Percentiles rank a stretch among this genome's conserved stretches.
phyloP scores from a whole-genome alignment of 2,888 invertebrate species.

The Xylota sylvarum region DNA sequence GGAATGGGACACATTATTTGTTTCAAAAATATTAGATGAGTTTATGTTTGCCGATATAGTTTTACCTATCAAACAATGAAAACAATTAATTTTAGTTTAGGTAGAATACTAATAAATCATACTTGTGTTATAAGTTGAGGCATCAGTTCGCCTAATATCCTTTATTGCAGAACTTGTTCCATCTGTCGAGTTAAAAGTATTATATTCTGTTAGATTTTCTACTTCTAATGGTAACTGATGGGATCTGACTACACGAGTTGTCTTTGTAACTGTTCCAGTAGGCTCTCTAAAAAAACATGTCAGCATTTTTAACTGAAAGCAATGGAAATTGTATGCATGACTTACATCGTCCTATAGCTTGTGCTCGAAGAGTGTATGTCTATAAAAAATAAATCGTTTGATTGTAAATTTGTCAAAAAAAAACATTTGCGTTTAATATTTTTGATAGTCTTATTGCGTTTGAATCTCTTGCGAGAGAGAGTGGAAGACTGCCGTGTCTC shows the following conservation, averaged over 20 bases:
- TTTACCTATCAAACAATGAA: conserved; percentile 31
- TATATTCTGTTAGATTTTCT: conserved; percentile 70
- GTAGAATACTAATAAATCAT: not conserved
- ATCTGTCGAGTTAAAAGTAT: conserved; percentile 39
- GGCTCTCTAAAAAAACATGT: conserved; percentile 79
- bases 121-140: conserved; percentile 62
- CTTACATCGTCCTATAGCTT: conserved; percentile 83
- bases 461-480: too few species aligned
- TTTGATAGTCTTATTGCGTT: too few species aligned
- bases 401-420: too few species aligned
- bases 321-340: conserved; percentile 39
- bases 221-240: conserved; percentile 77
- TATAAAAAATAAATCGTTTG: conserved; percentile 56
- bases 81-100: not conserved
- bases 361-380: conserved; percentile 72
- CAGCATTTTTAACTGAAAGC: conserved; percentile 15
- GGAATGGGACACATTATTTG: conserved; percentile 51
- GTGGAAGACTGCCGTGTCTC: too few species aligned
- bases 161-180: conserved; percentile 13
- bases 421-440: too few species aligned
- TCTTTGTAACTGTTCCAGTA: conserved; percentile 81
- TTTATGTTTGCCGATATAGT: conserved; percentile 56
- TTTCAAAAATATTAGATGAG: conserved; percentile 32
- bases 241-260: conserved; percentile 82
- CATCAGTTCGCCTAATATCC: conserved; percentile 55